phyloP scores from a whole-genome alignment of 2,888 invertebrate genomes.

The Tenodera sinensis region DNA sequence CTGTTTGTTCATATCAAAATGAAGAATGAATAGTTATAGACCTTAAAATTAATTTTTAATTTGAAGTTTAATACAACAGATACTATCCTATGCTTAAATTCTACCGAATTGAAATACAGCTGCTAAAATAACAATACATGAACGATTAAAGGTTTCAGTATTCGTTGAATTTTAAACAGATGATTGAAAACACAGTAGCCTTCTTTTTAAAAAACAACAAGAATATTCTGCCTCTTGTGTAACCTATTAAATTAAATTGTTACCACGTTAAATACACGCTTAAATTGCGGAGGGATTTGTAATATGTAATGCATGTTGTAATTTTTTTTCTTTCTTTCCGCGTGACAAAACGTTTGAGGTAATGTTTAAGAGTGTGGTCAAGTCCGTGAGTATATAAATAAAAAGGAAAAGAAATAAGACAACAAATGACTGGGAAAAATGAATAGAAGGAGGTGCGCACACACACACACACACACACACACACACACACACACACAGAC shows the following conservation, averaged over 20 bases:
- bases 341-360: conserved; percentile 8
- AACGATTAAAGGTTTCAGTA: too few species aligned
- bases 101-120: too few species aligned
- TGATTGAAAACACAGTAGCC: too few species aligned
- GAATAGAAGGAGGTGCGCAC: conserved; percentile 12
- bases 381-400: conserved; percentile 5
- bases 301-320: not conserved
- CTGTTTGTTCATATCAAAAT: too few species aligned
- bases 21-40: too few species aligned
- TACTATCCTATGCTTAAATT: too few species aligned
- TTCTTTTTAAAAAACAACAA: not conserved
- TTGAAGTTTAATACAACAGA: too few species aligned
- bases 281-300: not conserved
- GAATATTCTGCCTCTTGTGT: not conserved
- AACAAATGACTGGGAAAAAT: conserved; percentile 14
- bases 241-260: not conserved
- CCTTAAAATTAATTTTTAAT: too few species aligned
- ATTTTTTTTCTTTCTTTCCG: not conserved
- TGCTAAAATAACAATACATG: too few species aligned
- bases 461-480: not conserved
- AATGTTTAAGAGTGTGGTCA: conserved; percentile 12
- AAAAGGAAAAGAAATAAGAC: not conserved
- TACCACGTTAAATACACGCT: not conserved
- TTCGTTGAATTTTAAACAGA: too few species aligned
- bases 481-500: not conserved